Conservation (phyloP, 2,888 invertebrate species). For the Aphelenchoides bicaudatus region DNA sequence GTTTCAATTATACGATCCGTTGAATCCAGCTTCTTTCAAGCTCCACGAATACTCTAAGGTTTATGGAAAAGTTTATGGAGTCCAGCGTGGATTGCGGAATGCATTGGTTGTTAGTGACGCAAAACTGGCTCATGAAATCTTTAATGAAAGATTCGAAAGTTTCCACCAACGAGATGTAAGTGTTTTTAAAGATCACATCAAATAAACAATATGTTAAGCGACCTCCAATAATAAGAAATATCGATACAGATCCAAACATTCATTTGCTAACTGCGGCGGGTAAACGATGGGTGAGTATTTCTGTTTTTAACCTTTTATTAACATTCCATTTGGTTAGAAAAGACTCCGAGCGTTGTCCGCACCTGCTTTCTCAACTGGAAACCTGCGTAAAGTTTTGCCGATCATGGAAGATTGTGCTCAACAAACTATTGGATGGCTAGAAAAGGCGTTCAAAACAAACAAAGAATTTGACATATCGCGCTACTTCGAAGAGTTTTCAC, state of each 20-base stretch:
- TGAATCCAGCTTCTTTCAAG: conserved; percentile 31
- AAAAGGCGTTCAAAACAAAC: conserved; percentile 50
- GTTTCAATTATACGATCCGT: not conserved
- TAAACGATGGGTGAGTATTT: too few relatives aligned
- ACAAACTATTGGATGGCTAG: conserved; percentile 61
- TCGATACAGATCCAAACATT: conserved; percentile 40
- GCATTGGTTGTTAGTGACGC: conserved; percentile 62
- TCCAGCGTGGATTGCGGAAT: conserved; percentile 37
- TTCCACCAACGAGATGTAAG: conserved; percentile 63
- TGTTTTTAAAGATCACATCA: too few relatives aligned
- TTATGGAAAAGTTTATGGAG: conserved; percentile 37
- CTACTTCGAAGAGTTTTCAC: conserved; percentile 63
- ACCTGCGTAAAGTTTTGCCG: conserved; percentile 64
- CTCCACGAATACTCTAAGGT: conserved; percentile 47
- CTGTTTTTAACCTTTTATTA: too few relatives aligned
- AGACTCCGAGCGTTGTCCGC: conserved; percentile 64
- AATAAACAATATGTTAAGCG: too few relatives aligned
- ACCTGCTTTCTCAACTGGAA: conserved; percentile 64
- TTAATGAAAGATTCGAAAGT: conserved; percentile 62
- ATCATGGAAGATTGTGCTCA: conserved; percentile 62
- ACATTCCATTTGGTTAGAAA: too few relatives aligned
- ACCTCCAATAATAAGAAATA: conserved; percentile 28
- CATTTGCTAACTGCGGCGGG: conserved; percentile 63
- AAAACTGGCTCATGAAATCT: conserved; percentile 62
- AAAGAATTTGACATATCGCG: conserved; percentile 61